Base-by-base conservation (phyloP, 2,113 vertebrate genomes). In the Mirounga angustirostris region DNA sequence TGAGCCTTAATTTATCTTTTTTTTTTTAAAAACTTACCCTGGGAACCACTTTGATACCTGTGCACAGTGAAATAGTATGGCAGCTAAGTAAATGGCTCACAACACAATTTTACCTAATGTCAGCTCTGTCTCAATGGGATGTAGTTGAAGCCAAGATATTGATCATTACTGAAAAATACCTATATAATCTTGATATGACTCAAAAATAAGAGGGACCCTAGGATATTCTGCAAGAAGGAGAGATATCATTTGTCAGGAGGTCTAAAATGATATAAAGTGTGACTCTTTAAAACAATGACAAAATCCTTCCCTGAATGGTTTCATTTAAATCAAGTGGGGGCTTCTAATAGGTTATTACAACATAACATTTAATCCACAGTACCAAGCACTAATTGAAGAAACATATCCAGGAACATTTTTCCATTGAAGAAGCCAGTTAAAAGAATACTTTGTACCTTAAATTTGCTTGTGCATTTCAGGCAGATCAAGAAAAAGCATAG, bases 1-100 rank as follows among this genome's bases (percentile, higher is more conserved):
- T 58, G 58, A 94, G 52, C 2, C 15, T 81, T 80, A 84, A 80
- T 74, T 69, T 91, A 78, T 73, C 28, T 69, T 94, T 91, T 24
- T 79, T 87, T 79, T 87, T 79, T 87, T 40, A 95, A 89, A 86
- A 92, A 94, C 16, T 74, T 56, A 79, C 19, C 9, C 52, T 71
- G 84, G 16, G 28, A 90, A 71, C 15, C 54, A 67, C 7, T 65
- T 61, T 89, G 46, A 85, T 82, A 86, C 7, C 12, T 95, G 9
- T 83, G 65, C 36, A 30, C 26, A 67, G 7, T 89, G 50, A 69
- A 90, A 83, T 40, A 28, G 16, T 28, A 84, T 6, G 78, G 3
- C 24, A 76, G 18, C 8, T 61, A 97, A 65, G 80, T 40, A 94
- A 88, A 74, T 85, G 33, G 14, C 43, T 94, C 16, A 84, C 28